These are phyloP conservation scores for Fragum whitleyi DNA, from an alignment of 2,888 invertebrate species.

Conservation along the genomic window DNA sequence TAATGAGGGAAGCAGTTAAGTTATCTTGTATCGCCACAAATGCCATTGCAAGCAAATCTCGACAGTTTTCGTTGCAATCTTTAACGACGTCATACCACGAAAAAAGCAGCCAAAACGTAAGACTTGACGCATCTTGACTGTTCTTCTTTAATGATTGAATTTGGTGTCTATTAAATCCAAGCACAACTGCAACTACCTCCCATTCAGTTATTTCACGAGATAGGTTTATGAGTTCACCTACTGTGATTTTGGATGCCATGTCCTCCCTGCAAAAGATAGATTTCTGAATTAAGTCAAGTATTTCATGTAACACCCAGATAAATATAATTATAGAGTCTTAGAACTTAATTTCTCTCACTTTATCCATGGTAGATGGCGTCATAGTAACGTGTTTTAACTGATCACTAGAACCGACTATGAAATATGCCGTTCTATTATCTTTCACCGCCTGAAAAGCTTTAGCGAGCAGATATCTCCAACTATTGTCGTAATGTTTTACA, in stretches of 20 bases:
- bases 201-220: neutral
- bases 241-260: neutral
- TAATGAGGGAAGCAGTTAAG: neutral
- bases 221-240: neutral
- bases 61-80: conserved; percentile 1
- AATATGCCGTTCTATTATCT: too few relatives aligned
- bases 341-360: too few relatives aligned
- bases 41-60: neutral
- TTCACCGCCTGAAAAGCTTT: too few relatives aligned
- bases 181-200: neutral
- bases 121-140: neutral
- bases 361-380: too few relatives aligned
- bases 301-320: too few relatives aligned
- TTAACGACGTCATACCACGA: conserved; percentile 7
- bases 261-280: too few relatives aligned
- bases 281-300: too few relatives aligned
- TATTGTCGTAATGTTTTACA: too few relatives aligned
- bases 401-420: too few relatives aligned
- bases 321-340: too few relatives aligned
- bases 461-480: too few relatives aligned
- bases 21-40: conserved; percentile 8
- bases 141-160: conserved; percentile 1
- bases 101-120: neutral
- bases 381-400: too few relatives aligned
- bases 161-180: neutral